phyloP scores from a whole-genome alignment of 2,113 vertebrate genomes.

The Lucifuga dentata region DNA sequence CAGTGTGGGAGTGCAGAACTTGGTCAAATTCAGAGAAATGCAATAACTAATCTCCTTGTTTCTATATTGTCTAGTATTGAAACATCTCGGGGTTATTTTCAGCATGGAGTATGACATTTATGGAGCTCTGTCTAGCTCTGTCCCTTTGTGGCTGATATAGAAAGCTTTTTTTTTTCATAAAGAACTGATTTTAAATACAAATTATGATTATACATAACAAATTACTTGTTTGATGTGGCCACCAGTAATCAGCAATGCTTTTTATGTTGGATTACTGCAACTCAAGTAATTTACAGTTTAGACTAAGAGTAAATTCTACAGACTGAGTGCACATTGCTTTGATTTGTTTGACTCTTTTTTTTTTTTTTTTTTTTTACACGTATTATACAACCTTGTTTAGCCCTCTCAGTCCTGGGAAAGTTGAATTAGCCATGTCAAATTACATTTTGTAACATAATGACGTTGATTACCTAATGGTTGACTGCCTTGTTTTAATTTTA shows the following conservation, averaged over 20 bases:
- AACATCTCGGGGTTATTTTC: too few species aligned
- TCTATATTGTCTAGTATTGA: too few species aligned
- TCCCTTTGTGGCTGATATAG: too few species aligned
- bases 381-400: slow-evolving; percentile 5
- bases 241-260: slow-evolving; percentile 11
- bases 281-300: not conserved
- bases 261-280: not conserved
- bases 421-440: slow-evolving; percentile 8
- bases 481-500: slow-evolving; percentile 32
- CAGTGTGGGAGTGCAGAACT: too few species aligned
- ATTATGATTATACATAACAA: not conserved
- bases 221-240: not conserved
- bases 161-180: too few species aligned
- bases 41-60: too few species aligned
- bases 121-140: too few species aligned
- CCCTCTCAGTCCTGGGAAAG: slow-evolving; percentile 4
- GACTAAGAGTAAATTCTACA: slow-evolving; percentile 4
- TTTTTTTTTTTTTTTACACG: slow-evolving; percentile 46
- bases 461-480: slow-evolving; percentile 27
- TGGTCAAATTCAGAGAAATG: too few species aligned
- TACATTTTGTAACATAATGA: slow-evolving; percentile 31
- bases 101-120: too few species aligned
- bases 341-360: slow-evolving; percentile 34
- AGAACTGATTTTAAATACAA: too few species aligned
- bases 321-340: slow-evolving; percentile 12